Conservation (phyloP, 2,113 vertebrate species). For the Paramisgurnus dabryanus region DNA sequence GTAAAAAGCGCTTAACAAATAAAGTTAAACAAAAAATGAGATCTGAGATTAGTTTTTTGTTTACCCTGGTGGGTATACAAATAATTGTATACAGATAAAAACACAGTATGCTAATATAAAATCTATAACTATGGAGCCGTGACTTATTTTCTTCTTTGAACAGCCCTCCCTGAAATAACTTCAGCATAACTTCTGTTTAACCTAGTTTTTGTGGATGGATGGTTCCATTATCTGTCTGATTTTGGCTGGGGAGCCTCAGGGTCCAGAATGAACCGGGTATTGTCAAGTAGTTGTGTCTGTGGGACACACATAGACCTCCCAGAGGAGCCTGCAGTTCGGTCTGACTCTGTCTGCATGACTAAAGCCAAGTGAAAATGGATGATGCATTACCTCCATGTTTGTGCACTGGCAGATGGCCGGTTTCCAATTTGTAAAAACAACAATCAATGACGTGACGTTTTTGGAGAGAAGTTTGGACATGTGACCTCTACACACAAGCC, state of each 20-base stretch:
- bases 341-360: slow-evolving; percentile 25
- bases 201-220: slow-evolving; percentile 33
- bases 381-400: slow-evolving; percentile 12
- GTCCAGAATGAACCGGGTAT: slow-evolving; percentile 16
- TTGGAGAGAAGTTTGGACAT: neutral
- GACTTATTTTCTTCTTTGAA: neutral
- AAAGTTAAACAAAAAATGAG: too few relatives aligned
- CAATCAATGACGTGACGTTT: neutral
- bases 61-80: too few relatives aligned
- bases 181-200: slow-evolving; percentile 27
- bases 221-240: slow-evolving; percentile 28
- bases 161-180: neutral
- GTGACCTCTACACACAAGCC: neutral
- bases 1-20: too few relatives aligned
- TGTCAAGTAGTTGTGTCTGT: slow-evolving; percentile 22
- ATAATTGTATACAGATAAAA: neutral
- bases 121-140: neutral
- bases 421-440: neutral
- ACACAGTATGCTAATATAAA: neutral
- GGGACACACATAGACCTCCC: slow-evolving; percentile 33
- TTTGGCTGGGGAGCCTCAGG: neutral
- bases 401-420: neutral
- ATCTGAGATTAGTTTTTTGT: too few relatives aligned
- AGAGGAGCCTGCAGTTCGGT: slow-evolving; percentile 4
- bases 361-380: slow-evolving; percentile 1